A percentile compares a stretch with the other conserved stretches of the same genome.
Evolutionary conservation across 2,113 vertebrate genomes (phyloP).

Genomic region (Neolamprologus cancellatus): DNA sequence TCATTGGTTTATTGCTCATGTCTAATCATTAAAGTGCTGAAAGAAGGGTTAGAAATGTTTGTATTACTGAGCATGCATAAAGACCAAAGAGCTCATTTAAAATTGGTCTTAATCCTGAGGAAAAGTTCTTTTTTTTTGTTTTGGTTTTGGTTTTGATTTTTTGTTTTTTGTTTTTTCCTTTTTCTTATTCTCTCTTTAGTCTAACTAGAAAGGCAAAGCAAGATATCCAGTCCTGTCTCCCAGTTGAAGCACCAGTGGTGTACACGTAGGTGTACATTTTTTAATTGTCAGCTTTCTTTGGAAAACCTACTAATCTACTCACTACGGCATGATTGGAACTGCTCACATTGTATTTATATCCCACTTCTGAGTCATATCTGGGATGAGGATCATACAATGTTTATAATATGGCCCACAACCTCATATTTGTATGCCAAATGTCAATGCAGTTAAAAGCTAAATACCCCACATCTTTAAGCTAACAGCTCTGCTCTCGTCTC

Average conservation of each 20-base stretch:
- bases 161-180: neutral
- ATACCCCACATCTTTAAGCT: neutral
- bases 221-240: neutral
- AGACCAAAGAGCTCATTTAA: neutral
- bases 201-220: neutral
- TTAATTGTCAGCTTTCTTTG: neutral
- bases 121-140: neutral
- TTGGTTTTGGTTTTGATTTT: neutral
- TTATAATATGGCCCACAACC: neutral
- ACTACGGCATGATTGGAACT: neutral
- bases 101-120: neutral
- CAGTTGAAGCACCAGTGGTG: neutral
- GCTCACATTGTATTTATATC: neutral
- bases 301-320: neutral
- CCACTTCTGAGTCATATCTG: neutral
- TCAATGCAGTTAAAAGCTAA: neutral
- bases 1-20: neutral
- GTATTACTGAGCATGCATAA: neutral
- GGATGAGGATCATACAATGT: neutral
- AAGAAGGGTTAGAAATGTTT: neutral
- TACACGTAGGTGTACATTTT: neutral
- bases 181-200: neutral
- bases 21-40: neutral
- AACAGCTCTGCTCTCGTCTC: neutral
- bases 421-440: neutral